Percentiles rank a stretch among this genome's conserved stretches.
Conservation (phyloP, 2,888 invertebrate genomes). For the Scaptomyza parva region DNA sequence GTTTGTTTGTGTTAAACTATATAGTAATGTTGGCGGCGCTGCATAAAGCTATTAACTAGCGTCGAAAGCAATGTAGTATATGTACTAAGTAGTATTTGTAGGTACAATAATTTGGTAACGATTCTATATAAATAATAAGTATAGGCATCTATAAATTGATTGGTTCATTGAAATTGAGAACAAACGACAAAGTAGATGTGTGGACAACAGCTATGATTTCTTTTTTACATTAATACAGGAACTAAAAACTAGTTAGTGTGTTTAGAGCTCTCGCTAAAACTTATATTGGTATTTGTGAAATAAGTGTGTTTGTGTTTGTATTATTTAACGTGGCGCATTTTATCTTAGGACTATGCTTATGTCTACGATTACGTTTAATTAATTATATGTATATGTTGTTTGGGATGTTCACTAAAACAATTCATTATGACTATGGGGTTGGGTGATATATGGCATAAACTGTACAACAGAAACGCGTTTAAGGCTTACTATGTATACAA, state of each 20-base stretch:
- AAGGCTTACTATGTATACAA: slow-evolving; percentile 15
- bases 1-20: slow-evolving; percentile 39
- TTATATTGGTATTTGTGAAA: slow-evolving; percentile 42
- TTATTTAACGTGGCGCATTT: slow-evolving; percentile 33
- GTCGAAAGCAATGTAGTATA: slow-evolving; percentile 43
- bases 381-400: slow-evolving; percentile 32
- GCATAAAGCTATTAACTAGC: slow-evolving; percentile 46
- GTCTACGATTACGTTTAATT: slow-evolving; percentile 67
- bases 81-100: slow-evolving; percentile 42
- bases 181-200: slow-evolving; percentile 10
- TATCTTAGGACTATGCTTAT: slow-evolving; percentile 69
- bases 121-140: slow-evolving; percentile 46
- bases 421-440: slow-evolving; percentile 32
- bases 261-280: slow-evolving; percentile 27
- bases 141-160: slow-evolving; percentile 12
- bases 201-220: slow-evolving; percentile 35
- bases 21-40: slow-evolving; percentile 37
- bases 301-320: too few species aligned
- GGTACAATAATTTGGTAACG: slow-evolving; percentile 65
- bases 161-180: slow-evolving; percentile 13
- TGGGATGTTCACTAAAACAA: slow-evolving; percentile 41
- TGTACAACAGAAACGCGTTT: slow-evolving; percentile 64
- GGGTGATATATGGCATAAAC: slow-evolving; percentile 52
- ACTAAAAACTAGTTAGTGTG: slow-evolving; percentile 37
- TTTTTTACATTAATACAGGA: slow-evolving; percentile 52